phyloP scores from a whole-genome alignment of 2,888 invertebrate species.

The Amaurobius ferox region DNA sequence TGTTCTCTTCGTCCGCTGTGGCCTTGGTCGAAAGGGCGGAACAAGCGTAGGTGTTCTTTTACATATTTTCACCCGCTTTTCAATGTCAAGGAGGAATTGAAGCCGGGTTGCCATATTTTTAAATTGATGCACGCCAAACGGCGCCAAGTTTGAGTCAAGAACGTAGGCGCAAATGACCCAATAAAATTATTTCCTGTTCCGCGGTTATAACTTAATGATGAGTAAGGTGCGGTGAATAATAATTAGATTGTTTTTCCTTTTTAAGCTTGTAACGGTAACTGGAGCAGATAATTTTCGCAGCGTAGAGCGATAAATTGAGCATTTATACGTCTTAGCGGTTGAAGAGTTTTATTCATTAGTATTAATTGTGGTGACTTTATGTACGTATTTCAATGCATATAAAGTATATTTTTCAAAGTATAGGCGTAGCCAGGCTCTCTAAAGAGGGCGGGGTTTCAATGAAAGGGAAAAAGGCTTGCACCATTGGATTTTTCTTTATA shows the following conservation, averaged over 20 bases:
- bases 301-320: no score
- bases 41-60: conserved; percentile 53
- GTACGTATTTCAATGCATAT: no score
- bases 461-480: no score
- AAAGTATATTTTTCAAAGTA: no score
- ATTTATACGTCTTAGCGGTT: no score
- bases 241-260: background rate
- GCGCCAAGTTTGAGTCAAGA: conserved; percentile 1
- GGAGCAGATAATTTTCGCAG: background rate
- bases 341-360: no score
- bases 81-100: conserved; percentile 58
- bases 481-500: no score
- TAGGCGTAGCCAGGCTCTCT: no score
- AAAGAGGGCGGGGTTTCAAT: no score
- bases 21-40: conserved; percentile 46
- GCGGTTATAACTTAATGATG: conserved; percentile 31
- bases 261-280: background rate
- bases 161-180: conserved; percentile 53
- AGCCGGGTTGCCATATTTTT: conserved; percentile 2
- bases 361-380: no score
- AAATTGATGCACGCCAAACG: conserved; percentile 19
- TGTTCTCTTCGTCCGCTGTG: background rate
- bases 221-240: background rate
- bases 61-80: conserved; percentile 42
- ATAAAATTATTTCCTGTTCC: conserved; percentile 56